Evolutionary conservation across 2,113 vertebrate species (phyloP), one percentile per base, ranked within the genome.

Genomic region (Toxostoma redivivum): DNA sequence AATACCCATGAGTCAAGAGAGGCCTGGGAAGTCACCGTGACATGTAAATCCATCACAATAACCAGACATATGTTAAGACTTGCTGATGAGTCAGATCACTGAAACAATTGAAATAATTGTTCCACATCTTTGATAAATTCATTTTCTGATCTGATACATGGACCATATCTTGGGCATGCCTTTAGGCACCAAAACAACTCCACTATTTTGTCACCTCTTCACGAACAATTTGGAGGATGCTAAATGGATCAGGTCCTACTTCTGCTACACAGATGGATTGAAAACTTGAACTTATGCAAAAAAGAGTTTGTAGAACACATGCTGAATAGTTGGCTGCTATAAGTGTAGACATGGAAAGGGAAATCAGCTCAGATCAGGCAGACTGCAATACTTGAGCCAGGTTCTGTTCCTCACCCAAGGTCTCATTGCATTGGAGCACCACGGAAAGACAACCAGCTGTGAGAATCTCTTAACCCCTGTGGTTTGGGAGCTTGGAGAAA

Each of bases 401-500:
- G n/a, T 76, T 82, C 50, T 76, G 37, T 7, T 82, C 45, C 47
- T 80, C 21, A n/a, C 30, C 13, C 0, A 0, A 60, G 23, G 38
- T 65, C 30, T 69, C 12, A 2, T 4, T 78, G 27, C 27, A 5
- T 12, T 85, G 40, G 20, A 78, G 17, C 21, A 48, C 15, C 37
- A 27, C 0, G 2, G 40, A 73, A 90, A 38, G 47, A 15, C 10
- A 86, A 44, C 3, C 6, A 70, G 4, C 30, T 3, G 0, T 1
- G 5, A 51, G 10, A 12, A 30, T 4, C 23, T 11, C 19, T 88
- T 82, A 90, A 80, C 20, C 44, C 4, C 4, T 3, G 53, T 57
- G 20, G 2, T 77, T 69, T 78, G 40, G 31, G 47, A 15, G 18
- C 5, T 18, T 57, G 38, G 40, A 90, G n/a, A 73, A 83, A 16